Evolutionary conservation across 1,140 invertebrate genomes (phyloP), one percentile per base, ranked within the genome.

Genomic region (Drosophila kurseongensis): DNA sequence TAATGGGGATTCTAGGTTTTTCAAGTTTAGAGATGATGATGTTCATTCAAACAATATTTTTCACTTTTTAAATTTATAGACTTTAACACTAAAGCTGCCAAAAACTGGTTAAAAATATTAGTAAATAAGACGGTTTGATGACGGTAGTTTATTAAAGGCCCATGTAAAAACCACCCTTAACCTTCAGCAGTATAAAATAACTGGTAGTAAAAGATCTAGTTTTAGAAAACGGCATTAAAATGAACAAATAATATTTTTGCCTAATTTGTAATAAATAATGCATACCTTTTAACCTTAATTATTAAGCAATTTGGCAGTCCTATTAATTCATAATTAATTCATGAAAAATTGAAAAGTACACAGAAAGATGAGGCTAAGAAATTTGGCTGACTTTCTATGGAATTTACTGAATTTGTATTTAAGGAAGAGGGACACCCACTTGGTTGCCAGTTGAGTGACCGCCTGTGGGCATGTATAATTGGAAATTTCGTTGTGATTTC

Each of bases 401-500:
- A 14, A 5, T 45, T 27, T 32, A 14, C 50, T 4, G 14, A 36
- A 27, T 42, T 2, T 48, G 23, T 47, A 65, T 32, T 47, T n/a
- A 13, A 41, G 27, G 3, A 13, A 38, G 9, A 29, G 27, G 3
- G 14, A 38, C 9, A 5, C 18, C 51, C 44, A 57, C 27, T 18
- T 36, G 51, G 50, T 62, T 48, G 42, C 38, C 36, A 51, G 56
- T 67, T 77, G 55, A 51, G 65, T 73, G 62, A 68, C 58, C 66
- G 61, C 80, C 80, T 57, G 47, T 41, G 71, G 79, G 50, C 55
- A 41, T 74, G 63, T 82, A 50, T 89, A 88, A 86, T 86, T 88
- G 75, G 48, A 78, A 56, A 78, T 67, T 81, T 81, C 47, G 72
- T 60, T 51, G 58, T 74, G 55, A 75, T 72, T 86, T 65, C 56